A percentile compares a stretch with the other conserved stretches of the same genome.
These are phyloP conservation scores for Conistra vaccinii DNA, from an alignment of 2,888 invertebrate species.

Conservation along the genomic window DNA sequence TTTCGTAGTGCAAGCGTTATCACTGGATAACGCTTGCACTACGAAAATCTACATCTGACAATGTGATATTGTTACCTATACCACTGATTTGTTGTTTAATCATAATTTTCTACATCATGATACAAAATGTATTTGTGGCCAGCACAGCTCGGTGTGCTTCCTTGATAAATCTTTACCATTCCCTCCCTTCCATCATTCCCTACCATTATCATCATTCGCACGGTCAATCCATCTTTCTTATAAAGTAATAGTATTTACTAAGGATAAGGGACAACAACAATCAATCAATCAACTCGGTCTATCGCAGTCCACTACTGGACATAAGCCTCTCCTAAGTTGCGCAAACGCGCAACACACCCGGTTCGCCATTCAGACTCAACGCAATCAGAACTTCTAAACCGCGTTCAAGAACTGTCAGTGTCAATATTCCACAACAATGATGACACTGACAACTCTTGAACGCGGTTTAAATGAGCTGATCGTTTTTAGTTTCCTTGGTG, in stretches of 20 bases:
- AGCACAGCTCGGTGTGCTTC: background rate
- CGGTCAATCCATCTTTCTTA: slow-evolving; percentile 1
- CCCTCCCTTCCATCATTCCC: slow-evolving; percentile 1
- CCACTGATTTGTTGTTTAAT: no score
- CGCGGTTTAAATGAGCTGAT: no score
- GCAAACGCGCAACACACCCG: background rate
- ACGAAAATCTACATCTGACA: no score
- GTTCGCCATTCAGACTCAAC: background rate
- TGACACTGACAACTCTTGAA: background rate
- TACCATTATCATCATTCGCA: background rate
- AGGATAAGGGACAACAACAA: slow-evolving; percentile 1
- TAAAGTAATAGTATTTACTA: slow-evolving; percentile 10
- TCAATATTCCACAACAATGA: no score
- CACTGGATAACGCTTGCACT: background rate
- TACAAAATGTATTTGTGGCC: background rate
- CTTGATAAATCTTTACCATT: background rate
- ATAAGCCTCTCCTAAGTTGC: background rate
- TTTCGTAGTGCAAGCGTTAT: no score
- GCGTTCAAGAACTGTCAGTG: no score
- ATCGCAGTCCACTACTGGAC: background rate
- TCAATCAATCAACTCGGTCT: slow-evolving; percentile 15
- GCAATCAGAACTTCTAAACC: no score
- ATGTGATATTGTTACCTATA: no score
- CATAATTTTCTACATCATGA: background rate
- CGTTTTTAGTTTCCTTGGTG: background rate